A percentile compares a stretch with the other conserved stretches of the same genome.
phyloP scores from a whole-genome alignment of 2,888 invertebrate genomes.

The Aphodius granarius region DNA sequence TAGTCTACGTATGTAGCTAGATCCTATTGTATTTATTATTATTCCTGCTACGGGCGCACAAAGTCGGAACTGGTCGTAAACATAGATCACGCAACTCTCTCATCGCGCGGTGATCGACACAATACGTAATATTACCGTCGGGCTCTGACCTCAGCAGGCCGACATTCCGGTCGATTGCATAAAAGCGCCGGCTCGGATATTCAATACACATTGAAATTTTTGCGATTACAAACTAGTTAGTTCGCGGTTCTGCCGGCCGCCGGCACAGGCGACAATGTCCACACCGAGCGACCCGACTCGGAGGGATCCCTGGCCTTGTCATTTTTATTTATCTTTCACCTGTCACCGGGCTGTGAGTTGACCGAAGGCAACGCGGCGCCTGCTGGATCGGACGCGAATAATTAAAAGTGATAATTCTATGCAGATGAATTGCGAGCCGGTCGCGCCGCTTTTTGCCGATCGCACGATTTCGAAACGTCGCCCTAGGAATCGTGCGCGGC shows the following conservation, averaged over 20 bases:
- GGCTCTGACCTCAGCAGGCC: slow-evolving; percentile 22
- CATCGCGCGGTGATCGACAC: not conserved
- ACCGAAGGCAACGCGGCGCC: slow-evolving; percentile 28
- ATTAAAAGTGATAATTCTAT: slow-evolving; percentile 25
- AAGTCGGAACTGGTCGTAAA: not conserved
- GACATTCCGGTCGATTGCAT: slow-evolving; percentile 30
- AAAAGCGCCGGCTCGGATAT: slow-evolving; percentile 26
- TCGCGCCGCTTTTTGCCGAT: not conserved
- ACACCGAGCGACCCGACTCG: not conserved
- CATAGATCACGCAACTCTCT: not conserved
- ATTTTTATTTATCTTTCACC: slow-evolving; percentile 32
- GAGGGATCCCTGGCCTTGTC: slow-evolving; percentile 29
- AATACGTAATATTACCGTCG: not conserved
- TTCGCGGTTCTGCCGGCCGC: slow-evolving; percentile 19
- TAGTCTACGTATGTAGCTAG: no score
- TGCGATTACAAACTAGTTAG: slow-evolving; percentile 30
- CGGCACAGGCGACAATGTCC: not conserved
- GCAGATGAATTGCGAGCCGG: slow-evolving; percentile 20
- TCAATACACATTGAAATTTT: slow-evolving; percentile 30
- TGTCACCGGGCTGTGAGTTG: slow-evolving; percentile 25
- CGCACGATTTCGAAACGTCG: not conserved
- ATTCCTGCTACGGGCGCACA: no score
- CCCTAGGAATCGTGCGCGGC: not conserved
- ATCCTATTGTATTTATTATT: no score
- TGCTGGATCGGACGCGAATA: slow-evolving; percentile 23